Evolutionary conservation across 2,888 invertebrate species (phyloP).

Genomic region (Campoplex nolae): DNA sequence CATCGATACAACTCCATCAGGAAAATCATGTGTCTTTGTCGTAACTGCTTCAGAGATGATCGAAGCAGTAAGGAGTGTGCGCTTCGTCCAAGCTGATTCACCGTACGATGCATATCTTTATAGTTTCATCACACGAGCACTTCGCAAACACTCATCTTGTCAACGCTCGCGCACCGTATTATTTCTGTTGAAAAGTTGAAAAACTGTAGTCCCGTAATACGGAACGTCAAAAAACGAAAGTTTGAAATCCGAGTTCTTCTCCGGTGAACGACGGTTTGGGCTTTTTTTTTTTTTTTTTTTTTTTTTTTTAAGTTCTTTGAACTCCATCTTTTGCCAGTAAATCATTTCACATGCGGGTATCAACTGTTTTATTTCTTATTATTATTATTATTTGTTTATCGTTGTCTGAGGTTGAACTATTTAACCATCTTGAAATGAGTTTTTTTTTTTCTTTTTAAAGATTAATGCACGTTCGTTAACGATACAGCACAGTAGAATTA

Average conservation of each 20-base stretch:
- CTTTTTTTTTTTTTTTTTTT: not conserved
- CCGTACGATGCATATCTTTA: not conserved
- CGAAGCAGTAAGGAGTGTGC: conserved; percentile 13
- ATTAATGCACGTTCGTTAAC: not conserved
- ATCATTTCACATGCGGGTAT: too few species aligned
- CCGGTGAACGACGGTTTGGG: not conserved
- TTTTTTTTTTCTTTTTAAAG: not conserved
- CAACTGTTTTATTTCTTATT: not conserved
- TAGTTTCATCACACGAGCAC: not conserved
- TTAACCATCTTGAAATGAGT: not conserved
- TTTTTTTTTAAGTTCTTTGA: too few species aligned
- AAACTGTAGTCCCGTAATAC: not conserved
- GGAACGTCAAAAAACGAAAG: not conserved
- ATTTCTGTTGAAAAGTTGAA: not conserved
- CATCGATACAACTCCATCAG: not conserved
- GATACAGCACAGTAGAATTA: not conserved
- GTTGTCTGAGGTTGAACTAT: not conserved
- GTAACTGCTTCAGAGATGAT: not conserved
- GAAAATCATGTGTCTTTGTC: not conserved
- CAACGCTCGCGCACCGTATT: not conserved
- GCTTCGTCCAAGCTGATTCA: conserved; percentile 7
- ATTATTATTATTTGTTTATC: not conserved
- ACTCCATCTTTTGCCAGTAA: too few species aligned
- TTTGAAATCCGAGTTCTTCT: not conserved
- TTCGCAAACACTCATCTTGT: not conserved